Evolutionary conservation across 2,113 vertebrate genomes (phyloP).

Genomic region (Nothobranchius furzeri): DNA sequence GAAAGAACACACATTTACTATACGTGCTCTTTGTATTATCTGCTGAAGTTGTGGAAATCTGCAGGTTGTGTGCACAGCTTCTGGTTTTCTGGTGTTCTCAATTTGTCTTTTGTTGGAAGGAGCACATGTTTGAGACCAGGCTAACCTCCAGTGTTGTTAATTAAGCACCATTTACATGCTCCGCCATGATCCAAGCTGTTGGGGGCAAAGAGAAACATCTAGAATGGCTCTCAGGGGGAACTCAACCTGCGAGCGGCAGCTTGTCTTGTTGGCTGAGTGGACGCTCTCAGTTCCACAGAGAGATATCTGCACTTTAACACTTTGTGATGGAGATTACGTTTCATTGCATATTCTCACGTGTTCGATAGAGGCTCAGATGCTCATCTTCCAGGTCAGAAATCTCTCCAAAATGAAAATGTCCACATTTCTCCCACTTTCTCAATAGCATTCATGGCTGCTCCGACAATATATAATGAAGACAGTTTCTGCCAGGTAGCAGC

Average conservation of each 20-base stretch:
- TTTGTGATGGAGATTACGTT: background rate
- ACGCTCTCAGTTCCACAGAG: background rate
- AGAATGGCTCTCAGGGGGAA: slow-evolving; percentile 30
- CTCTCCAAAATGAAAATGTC: background rate
- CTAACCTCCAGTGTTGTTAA: slow-evolving; percentile 54
- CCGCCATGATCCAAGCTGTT: slow-evolving; percentile 45
- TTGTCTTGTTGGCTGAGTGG: slow-evolving; percentile 4
- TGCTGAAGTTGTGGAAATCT: background rate
- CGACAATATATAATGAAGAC: slow-evolving; percentile 3
- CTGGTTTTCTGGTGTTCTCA: slow-evolving; percentile 12
- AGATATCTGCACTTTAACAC: background rate
- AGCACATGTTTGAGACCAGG: slow-evolving; percentile 32
- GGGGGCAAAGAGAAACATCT: slow-evolving; percentile 25
- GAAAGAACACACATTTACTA: background rate
- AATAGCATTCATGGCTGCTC: background rate
- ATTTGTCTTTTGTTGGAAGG: slow-evolving; percentile 30
- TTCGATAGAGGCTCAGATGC: background rate
- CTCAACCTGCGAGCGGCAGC: slow-evolving; percentile 19
- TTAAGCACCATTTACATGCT: slow-evolving; percentile 54
- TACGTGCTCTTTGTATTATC: slow-evolving; percentile 9
- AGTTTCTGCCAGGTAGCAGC: slow-evolving; percentile 2
- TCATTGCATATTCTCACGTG: background rate
- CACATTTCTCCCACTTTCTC: background rate
- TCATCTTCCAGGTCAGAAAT: background rate
- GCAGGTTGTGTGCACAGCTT: background rate